These are phyloP conservation scores for Coracopsis vasa DNA, from an alignment of 2,113 vertebrate species.

Conservation along the genomic window DNA sequence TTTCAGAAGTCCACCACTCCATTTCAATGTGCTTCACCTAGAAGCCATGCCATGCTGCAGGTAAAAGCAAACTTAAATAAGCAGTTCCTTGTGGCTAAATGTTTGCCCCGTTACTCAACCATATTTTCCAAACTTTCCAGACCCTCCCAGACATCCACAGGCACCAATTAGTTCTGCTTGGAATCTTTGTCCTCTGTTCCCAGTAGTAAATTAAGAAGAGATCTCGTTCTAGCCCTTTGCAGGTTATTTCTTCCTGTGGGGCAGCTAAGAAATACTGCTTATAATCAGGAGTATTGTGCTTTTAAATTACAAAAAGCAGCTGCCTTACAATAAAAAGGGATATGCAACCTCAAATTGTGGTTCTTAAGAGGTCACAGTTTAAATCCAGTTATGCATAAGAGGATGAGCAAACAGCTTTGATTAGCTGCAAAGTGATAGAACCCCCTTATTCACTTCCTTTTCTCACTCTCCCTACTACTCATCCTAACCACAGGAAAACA, in stretches of 20 bases:
- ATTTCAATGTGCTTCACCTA: background rate
- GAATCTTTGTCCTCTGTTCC: background rate
- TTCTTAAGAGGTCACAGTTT: constrained; percentile 36
- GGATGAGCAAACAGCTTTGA: constrained; percentile 29
- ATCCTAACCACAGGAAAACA: background rate
- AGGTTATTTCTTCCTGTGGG: background rate
- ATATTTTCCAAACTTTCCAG: background rate
- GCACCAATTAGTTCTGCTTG: background rate
- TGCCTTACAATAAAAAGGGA: constrained; percentile 9
- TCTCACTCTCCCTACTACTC: background rate
- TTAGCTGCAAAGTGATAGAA: background rate
- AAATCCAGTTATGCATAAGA: constrained; percentile 19
- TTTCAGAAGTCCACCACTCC: background rate
- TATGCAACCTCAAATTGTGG: background rate
- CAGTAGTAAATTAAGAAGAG: background rate
- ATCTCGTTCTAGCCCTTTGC: background rate
- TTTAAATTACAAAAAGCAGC: constrained; percentile 41
- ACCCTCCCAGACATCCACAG: background rate
- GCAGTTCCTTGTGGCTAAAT: background rate
- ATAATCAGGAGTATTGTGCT: constrained; percentile 1
- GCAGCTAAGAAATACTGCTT: background rate
- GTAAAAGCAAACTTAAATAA: background rate
- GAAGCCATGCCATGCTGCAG: background rate
- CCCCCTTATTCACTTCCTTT: background rate
- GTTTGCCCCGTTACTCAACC: background rate